Base-by-base conservation (phyloP, 2,888 invertebrate genomes). In the Dicroscelio sp. region DNA sequence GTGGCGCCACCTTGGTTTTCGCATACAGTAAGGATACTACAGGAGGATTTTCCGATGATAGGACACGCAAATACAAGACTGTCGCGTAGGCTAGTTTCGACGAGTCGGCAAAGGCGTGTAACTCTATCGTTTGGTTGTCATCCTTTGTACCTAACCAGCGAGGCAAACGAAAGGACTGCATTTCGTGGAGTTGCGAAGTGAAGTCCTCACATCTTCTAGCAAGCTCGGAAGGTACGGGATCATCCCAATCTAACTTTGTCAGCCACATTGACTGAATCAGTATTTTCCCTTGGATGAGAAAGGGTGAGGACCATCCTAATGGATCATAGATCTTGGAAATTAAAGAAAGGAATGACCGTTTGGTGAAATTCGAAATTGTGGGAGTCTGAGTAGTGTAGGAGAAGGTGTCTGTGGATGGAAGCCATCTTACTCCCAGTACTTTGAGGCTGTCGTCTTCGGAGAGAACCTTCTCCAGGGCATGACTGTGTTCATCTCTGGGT, bases 311-410 rank as follows among this genome's bases (percentile, higher is more conserved):
- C 80, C 89, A 91, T 8, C 90, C 88, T 12, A 82, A 14, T 12
- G 88, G 88, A 31, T 88, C 90, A 33, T 55, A 90, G 6, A 86
- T 58, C 17, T 78, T 25, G 20, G 69, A 20, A 6, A 86, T 25
- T 0, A 78, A 30, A 0, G 86, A 79, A 1, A 79, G 20, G 10
- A 58, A 60, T 4, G 43, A 8, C 4, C 79, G 23, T 38, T 86
- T 86, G 3, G 71, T 63, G 4, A 63, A 33, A n/a, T 1, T 20
- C 8, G n/a, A 8, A 8, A 52, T 52, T n/a, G 14, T 20, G 5
- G 17, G 23, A 0, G 27, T 12, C 12, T 2, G 25, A 20, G 8
- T 30, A 5, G 27, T 38, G 25, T 55, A 69, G 8, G 48, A 38
- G 69, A 86, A 79, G 0, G 0, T 2, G 20, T 86, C 86, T 20